Conservation (phyloP, 2,888 invertebrate species). For the Idaea aversata region DNA sequence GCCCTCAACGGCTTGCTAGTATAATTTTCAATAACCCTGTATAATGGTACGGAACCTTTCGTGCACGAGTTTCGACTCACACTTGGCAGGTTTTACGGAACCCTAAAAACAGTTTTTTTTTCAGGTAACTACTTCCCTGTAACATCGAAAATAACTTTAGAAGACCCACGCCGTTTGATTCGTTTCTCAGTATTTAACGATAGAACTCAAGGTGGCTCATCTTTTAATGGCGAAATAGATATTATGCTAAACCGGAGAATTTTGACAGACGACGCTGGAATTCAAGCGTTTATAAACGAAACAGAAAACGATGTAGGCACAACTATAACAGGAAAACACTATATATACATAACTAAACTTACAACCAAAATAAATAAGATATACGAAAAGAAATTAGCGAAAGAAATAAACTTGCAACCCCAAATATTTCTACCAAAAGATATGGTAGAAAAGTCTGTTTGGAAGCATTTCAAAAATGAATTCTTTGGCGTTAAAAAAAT, state of each 20-base stretch:
- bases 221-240: conserved; percentile 86
- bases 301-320: conserved; percentile 38
- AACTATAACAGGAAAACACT: conserved; percentile 50
- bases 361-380: conserved; percentile 48
- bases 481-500: conserved; percentile 72
- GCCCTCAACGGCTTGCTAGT: no score
- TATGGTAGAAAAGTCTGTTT: conserved; percentile 41
- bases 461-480: conserved; percentile 54
- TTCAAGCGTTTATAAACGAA: conserved; percentile 42
- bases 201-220: conserved; percentile 89
- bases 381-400: conserved; percentile 62
- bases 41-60: no score
- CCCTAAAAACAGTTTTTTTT: no score
- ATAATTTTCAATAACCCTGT: no score
- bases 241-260: conserved; percentile 91
- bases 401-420: conserved; percentile 50
- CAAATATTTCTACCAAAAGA: conserved; percentile 35
- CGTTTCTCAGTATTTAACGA: conserved; percentile 85
- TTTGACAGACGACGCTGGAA: conserved; percentile 86
- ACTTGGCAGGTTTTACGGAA: no score
- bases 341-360: conserved; percentile 51
- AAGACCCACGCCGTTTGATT: conserved; percentile 70
- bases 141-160: conserved; percentile 88
- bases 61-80: no score
- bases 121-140: conserved; percentile 94